These are phyloP conservation scores for Notolepis coatsorum DNA, from an alignment of 2,797 vertebrate species.

Conservation along the genomic window DNA sequence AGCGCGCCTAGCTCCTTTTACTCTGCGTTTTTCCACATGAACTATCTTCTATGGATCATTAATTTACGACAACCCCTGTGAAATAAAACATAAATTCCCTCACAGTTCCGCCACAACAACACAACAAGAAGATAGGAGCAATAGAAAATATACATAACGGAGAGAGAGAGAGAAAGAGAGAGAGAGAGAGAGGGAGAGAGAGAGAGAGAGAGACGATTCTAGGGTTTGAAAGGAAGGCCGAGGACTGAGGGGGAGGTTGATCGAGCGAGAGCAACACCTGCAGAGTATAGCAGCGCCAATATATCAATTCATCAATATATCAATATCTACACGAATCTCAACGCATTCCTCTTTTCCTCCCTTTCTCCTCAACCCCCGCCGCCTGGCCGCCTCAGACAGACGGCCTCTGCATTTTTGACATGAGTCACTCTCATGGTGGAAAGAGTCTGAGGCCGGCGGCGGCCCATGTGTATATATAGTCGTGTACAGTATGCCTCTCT, in stretches of 20 bases:
- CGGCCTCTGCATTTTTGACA: conserved; percentile 8
- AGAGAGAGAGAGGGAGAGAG: neutral
- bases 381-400: conserved; percentile 15
- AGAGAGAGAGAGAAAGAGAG: neutral
- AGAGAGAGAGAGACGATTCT: neutral
- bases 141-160: too few relatives aligned
- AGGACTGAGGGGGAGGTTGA: neutral
- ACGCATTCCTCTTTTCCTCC: neutral
- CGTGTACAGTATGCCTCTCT: conserved; percentile 18
- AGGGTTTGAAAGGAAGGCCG: neutral
- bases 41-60: too few relatives aligned
- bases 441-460: neutral
- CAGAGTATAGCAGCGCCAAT: neutral
- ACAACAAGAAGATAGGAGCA: too few relatives aligned
- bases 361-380: neutral
- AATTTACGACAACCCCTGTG: too few relatives aligned
- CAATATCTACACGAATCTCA: neutral
- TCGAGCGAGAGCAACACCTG: conserved; percentile 5
- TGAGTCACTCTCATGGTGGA: conserved; percentile 17
- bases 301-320: neutral
- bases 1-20: too few relatives aligned
- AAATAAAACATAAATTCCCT: too few relatives aligned
- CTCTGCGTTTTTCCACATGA: too few relatives aligned
- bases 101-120: too few relatives aligned
- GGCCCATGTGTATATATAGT: conserved; percentile 10